phyloP scores from a whole-genome alignment of 2,888 invertebrate species.

The Orchestes rusci region DNA sequence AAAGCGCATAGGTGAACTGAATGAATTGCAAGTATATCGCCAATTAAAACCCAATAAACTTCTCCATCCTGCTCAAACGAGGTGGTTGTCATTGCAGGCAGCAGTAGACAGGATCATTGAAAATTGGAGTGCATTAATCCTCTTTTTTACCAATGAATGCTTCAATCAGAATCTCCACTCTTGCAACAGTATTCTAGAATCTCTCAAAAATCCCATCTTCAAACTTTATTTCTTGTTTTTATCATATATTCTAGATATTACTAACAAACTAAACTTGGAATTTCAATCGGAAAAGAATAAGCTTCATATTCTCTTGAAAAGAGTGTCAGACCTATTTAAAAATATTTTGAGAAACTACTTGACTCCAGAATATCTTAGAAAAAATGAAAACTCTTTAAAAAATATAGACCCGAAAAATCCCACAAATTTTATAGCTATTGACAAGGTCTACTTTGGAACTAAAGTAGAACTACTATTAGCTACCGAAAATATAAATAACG shows the following conservation, averaged over 20 bases:
- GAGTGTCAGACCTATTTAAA: constrained; percentile 7
- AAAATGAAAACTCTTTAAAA: constrained; percentile 8
- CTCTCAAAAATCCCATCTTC: constrained; percentile 3
- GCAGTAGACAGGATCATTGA: constrained; percentile 9
- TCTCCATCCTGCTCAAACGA: constrained; percentile 5
- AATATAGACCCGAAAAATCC: constrained; percentile 8
- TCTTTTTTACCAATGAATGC: constrained; percentile 4
- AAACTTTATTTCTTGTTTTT: constrained; percentile 12
- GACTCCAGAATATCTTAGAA: constrained; percentile 1
- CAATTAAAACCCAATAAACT: constrained; percentile 1
- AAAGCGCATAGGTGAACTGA: background rate
- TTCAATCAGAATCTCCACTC: constrained; percentile 2
- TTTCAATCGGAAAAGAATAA: constrained; percentile 13
- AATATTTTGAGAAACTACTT: constrained; percentile 8
- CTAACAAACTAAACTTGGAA: constrained; percentile 14
- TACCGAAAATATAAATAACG: constrained; percentile 7
- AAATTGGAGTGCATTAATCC: constrained; percentile 9
- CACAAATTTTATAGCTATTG: constrained; percentile 5
- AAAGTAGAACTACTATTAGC: constrained; percentile 7
- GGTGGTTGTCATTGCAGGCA: constrained; percentile 9
- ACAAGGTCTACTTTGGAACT: constrained; percentile 7
- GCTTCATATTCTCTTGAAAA: constrained; percentile 6
- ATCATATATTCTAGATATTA: constrained; percentile 6
- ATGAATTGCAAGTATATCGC: constrained; percentile 3
- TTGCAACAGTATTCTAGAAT: background rate